phyloP scores from a whole-genome alignment of 2,113 vertebrate species.

The Lepus europaeus region DNA sequence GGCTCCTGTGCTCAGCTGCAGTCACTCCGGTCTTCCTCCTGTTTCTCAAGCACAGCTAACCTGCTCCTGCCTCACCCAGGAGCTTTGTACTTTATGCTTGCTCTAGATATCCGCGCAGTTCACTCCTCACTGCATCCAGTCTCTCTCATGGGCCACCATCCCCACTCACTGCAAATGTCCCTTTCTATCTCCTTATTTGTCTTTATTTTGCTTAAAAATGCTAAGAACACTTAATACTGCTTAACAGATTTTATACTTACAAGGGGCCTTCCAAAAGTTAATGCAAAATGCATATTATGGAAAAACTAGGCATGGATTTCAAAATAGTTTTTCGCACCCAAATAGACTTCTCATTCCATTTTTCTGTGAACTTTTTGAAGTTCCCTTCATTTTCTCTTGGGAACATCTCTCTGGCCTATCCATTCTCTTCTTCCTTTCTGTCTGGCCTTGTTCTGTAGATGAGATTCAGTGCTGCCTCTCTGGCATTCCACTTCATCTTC shows the following conservation, averaged over 20 bases:
- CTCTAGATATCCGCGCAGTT: neutral
- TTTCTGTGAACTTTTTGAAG: too few relatives aligned
- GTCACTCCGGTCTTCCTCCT: neutral
- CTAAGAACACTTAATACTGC: neutral
- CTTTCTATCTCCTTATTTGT: neutral
- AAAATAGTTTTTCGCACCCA: too few relatives aligned
- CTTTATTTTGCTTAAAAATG: neutral
- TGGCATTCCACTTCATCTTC: neutral
- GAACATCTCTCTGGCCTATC: neutral
- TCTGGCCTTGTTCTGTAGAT: neutral
- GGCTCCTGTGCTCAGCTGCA: neutral
- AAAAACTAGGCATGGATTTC: too few relatives aligned
- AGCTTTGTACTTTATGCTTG: neutral
- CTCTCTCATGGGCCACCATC: neutral
- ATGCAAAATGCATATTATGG: too few relatives aligned
- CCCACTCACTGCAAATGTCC: neutral
- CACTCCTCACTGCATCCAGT: neutral
- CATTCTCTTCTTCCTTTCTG: neutral
- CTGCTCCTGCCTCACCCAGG: neutral
- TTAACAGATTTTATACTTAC: neutral
- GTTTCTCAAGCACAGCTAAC: neutral
- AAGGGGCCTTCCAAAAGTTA: too few relatives aligned
- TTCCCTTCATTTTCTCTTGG: neutral
- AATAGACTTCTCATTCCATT: too few relatives aligned
- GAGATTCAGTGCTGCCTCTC: neutral